Evolutionary conservation across 2,888 invertebrate genomes (phyloP), one percentile per base, ranked within the genome.

Genomic region (Caenorhabditis angaria): DNA sequence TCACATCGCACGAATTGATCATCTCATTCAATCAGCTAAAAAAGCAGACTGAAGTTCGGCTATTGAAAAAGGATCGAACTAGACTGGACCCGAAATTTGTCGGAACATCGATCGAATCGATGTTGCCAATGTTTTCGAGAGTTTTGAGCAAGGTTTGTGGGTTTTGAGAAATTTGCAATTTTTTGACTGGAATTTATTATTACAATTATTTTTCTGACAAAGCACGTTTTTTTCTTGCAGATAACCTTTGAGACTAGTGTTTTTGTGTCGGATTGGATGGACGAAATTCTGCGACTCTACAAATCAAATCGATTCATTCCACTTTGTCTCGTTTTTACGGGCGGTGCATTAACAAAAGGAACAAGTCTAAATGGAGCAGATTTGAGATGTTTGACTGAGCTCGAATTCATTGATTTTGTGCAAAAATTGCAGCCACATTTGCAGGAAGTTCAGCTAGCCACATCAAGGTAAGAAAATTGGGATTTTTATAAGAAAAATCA

Each of bases 371-470:
- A 66, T 28, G 81, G 81, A 22, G 78, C 78, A n/a, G 81, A 81
- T 65, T 58, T 81, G 51, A 63, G 81, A 55, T 32, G 61, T 14
- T 69, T 81, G 28, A 57, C 74, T 14, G 77, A 77, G 41, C 32
- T 60, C 0, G 74, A 73, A 35, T 81, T 81, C 58, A 51, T 81
- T 22, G 64, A 64, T 32, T 79, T 79, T 59, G 71, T 79, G 28
- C 41, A 53, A n/a, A 62, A 61, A n/a, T 70, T 81, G 48, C 68
- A 73, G 20, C 81, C 81, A 22, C 72, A 76, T 60, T 63, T 81
- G 12, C 76, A 77, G 57, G 78, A 78, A 60, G 66, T 81, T 27
- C 81, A 81, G 51, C 55, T 81, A 47, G 61, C 70, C 8, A 79
- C 81, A n/a, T 76, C 77, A 0, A 77, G 76, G 81, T 79, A 6